A percentile compares a stretch with the other conserved stretches of the same genome.
phyloP scores from a whole-genome alignment of 2,888 invertebrate genomes.

The Cinara cedri region DNA sequence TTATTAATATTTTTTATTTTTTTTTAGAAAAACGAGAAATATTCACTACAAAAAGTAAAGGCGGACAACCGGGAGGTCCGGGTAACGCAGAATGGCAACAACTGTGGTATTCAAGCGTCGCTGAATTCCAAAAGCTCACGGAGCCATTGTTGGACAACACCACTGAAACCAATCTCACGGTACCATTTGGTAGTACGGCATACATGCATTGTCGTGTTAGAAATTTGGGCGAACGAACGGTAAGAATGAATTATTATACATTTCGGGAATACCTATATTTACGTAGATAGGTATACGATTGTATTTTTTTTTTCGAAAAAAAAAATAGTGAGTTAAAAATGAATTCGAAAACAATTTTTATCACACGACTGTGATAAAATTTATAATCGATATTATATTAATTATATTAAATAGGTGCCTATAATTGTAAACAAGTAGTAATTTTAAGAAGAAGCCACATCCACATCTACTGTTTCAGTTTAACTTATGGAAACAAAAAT shows the following conservation, averaged over 20 bases:
- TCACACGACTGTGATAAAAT: too few relatives aligned
- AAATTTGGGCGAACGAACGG: constrained; percentile 74
- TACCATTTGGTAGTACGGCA: constrained; percentile 78
- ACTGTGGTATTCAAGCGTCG: constrained; percentile 70
- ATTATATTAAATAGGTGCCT: too few relatives aligned
- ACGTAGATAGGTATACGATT: too few relatives aligned
- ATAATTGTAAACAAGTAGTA: too few relatives aligned
- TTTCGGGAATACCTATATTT: too few relatives aligned
- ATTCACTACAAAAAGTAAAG: constrained; percentile 37
- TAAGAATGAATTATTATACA: constrained; percentile 63
- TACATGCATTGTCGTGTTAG: constrained; percentile 82
- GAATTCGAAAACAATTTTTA: too few relatives aligned
- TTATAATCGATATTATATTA: too few relatives aligned
- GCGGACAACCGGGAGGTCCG: constrained; percentile 58
- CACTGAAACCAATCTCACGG: constrained; percentile 77
- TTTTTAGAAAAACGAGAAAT: constrained; percentile 58
- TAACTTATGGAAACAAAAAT: too few relatives aligned
- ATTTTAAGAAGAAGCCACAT: too few relatives aligned
- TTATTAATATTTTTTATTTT: not conserved
- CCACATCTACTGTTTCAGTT: too few relatives aligned
- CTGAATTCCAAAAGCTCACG: constrained; percentile 65
- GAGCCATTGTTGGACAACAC: constrained; percentile 70
- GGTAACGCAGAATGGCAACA: constrained; percentile 69
- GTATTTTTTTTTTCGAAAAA: too few relatives aligned
- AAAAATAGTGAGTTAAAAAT: too few relatives aligned